Conservation (phyloP, 2,113 vertebrate genomes). For the Gallinago media region DNA sequence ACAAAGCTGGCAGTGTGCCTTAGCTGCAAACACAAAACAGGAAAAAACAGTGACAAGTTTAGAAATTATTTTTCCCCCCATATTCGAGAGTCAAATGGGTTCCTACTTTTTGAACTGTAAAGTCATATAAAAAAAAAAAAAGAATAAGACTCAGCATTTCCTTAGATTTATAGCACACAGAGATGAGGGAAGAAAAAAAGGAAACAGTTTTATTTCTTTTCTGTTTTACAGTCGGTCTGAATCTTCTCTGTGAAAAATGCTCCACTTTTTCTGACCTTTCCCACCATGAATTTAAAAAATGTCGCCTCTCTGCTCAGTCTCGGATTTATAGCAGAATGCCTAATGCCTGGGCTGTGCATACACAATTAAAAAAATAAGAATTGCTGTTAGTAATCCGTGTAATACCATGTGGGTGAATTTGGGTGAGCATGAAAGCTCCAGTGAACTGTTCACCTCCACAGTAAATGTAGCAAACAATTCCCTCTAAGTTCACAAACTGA, state of each 20-base stretch:
- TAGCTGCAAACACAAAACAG: background rate
- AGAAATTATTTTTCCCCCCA: background rate
- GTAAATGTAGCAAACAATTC: conserved; percentile 63
- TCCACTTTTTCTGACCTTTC: conserved; percentile 46
- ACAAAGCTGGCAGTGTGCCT: background rate
- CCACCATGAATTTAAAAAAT: conserved; percentile 51
- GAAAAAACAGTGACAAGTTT: background rate
- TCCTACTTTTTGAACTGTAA: background rate
- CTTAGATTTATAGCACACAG: background rate
- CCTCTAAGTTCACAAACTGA: conserved; percentile 58
- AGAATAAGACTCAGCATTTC: background rate
- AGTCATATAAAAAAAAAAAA: background rate
- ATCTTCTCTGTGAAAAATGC: conserved; percentile 26
- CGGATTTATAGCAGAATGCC: background rate
- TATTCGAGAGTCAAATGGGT: background rate
- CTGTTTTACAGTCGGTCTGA: conserved; percentile 15
- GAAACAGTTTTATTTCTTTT: background rate
- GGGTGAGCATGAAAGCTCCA: conserved; percentile 63
- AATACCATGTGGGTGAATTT: conserved; percentile 63
- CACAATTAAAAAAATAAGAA: conserved; percentile 55
- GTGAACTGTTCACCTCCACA: conserved; percentile 74
- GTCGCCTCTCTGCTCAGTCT: background rate
- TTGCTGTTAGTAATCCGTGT: conserved; percentile 33
- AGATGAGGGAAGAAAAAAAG: background rate
- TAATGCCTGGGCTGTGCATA: conserved; percentile 2